Conservation (phyloP, 2,888 invertebrate species). For the Chironomus riparius region DNA sequence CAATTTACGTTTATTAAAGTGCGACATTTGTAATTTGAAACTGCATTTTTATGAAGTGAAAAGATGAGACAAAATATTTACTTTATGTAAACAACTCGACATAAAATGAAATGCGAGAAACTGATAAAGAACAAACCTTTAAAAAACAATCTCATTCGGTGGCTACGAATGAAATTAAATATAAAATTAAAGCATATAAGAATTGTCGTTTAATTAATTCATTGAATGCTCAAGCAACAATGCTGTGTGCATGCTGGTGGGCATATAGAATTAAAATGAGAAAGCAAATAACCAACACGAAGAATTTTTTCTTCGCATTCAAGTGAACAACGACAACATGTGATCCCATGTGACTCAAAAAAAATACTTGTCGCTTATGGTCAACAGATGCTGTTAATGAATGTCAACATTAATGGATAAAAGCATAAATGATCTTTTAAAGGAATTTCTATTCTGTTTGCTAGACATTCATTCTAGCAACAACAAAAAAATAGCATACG, state of each 20-base stretch:
- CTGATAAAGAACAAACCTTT: neutral
- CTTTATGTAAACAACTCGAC: too few relatives aligned
- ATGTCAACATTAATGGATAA: neutral
- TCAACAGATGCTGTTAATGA: conserved; percentile 21
- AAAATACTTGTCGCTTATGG: conserved; percentile 1
- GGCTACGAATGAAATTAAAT: neutral
- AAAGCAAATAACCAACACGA: neutral
- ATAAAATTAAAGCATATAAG: neutral
- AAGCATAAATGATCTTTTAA: neutral
- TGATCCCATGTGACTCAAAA: neutral
- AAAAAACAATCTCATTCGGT: neutral
- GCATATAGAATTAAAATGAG: neutral
- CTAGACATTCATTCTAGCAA: too few relatives aligned
- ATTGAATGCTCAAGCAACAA: neutral
- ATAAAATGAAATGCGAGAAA: neutral
- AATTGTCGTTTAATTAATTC: conserved; percentile 2
- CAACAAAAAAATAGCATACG: too few relatives aligned
- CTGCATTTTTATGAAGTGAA: neutral
- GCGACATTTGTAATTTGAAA: neutral
- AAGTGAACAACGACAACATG: neutral
- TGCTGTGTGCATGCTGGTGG: neutral
- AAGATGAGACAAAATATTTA: too few relatives aligned
- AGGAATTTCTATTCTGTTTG: neutral
- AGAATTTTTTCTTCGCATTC: neutral
- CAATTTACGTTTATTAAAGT: neutral